Evolutionary conservation across 2,888 invertebrate species (phyloP).

Genomic region (Tribolium freemani): DNA sequence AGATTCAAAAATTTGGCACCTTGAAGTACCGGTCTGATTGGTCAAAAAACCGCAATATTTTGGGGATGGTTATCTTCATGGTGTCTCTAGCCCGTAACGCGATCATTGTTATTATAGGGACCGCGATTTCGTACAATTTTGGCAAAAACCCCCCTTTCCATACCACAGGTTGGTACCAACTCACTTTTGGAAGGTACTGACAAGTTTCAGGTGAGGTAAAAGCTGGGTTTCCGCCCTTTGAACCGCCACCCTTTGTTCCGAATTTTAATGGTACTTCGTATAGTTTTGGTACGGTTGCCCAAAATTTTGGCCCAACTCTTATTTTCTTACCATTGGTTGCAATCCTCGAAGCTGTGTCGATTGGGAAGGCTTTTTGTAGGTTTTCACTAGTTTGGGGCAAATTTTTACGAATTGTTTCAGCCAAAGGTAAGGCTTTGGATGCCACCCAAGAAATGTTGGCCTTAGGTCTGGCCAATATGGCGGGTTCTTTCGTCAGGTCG

Average conservation of each 20-base stretch:
- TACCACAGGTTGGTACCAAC: conserved; percentile 68
- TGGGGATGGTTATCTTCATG: conserved; percentile 74
- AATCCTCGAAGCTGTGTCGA: conserved; percentile 81
- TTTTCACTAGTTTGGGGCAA: conserved; percentile 23
- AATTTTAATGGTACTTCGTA: conserved; percentile 71
- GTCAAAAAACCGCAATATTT: conserved; percentile 60
- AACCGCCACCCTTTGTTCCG: conserved; percentile 78
- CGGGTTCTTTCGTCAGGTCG: conserved; percentile 85
- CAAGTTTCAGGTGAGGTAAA: conserved; percentile 71
- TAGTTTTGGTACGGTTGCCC: conserved; percentile 75
- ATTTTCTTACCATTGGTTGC: conserved; percentile 80
- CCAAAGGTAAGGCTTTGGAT: conserved; percentile 82
- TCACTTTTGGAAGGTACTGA: not conserved
- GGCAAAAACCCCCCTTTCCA: conserved; percentile 74
- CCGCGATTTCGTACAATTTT: conserved; percentile 75
- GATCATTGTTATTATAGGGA: conserved; percentile 80
- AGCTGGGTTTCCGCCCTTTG: conserved; percentile 79
- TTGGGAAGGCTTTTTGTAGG: conserved; percentile 84
- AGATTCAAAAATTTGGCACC: conserved; percentile 16
- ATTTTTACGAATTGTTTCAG: conserved; percentile 66
- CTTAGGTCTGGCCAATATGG: conserved; percentile 83
- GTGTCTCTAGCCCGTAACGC: conserved; percentile 83
- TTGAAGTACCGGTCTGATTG: conserved; percentile 61
- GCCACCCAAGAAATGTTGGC: conserved; percentile 94
- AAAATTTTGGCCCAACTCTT: conserved; percentile 74